A percentile compares a stretch with the other conserved stretches of the same genome.
Conservation (phyloP, 2,113 vertebrate species). For the Oryctolagus cuniculus region DNA sequence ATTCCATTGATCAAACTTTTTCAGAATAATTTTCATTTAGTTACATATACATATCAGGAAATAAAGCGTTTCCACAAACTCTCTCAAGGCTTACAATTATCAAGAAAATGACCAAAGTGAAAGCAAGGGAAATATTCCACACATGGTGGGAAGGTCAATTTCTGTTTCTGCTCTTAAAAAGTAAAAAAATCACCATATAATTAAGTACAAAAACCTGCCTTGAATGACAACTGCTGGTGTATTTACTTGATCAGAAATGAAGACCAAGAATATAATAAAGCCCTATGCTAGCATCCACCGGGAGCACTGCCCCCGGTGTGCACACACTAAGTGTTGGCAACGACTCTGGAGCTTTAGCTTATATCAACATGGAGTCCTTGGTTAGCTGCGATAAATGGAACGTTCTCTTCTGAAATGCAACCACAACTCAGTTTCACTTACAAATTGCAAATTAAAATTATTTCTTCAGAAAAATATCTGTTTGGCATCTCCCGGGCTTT, state of each 20-base stretch:
- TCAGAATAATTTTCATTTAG: conserved; percentile 87
- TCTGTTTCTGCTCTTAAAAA: conserved; percentile 88
- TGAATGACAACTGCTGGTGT: conserved; percentile 92
- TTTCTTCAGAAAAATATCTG: conserved; percentile 94
- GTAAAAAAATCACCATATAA: conserved; percentile 89
- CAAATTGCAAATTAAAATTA: conserved; percentile 84
- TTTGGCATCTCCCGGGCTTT: conserved; percentile 93
- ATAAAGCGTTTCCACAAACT: conserved; percentile 87
- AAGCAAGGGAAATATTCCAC: conserved; percentile 86
- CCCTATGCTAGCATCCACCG: conserved; percentile 86
- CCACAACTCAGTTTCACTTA: conserved; percentile 87
- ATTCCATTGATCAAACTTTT: conserved; percentile 87
- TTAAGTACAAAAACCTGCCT: conserved; percentile 92
- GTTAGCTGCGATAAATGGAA: conserved; percentile 86
- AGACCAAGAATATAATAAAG: conserved; percentile 90
- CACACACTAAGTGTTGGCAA: conserved; percentile 85
- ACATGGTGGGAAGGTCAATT: conserved; percentile 79
- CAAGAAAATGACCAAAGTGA: conserved; percentile 83
- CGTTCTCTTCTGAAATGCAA: conserved; percentile 85
- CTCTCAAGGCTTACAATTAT: conserved; percentile 87
- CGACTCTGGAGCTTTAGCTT: conserved; percentile 87
- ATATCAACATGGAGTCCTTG: conserved; percentile 86
- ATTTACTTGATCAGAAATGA: conserved; percentile 89
- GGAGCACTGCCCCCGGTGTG: conserved; percentile 85
- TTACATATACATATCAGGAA: conserved; percentile 87